Percentiles rank a stretch among this genome's conserved stretches.
Conservation (phyloP, 1,140 invertebrate species). For the Drosophila arawakana region DNA sequence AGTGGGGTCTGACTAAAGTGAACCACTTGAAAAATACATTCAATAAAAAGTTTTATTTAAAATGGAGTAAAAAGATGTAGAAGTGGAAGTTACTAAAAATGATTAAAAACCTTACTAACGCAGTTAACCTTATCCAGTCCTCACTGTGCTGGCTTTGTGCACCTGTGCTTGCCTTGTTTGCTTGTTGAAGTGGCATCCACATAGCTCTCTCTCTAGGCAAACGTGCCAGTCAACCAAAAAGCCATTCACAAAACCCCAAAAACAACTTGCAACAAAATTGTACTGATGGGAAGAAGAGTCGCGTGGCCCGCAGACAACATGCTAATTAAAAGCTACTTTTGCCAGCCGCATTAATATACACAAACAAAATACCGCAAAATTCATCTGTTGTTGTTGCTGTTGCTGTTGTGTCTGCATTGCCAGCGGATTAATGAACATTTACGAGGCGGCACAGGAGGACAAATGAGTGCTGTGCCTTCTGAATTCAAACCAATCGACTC, state of each 20-base stretch:
- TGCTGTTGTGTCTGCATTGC: conserved; percentile 45
- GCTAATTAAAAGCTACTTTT: conserved; percentile 81
- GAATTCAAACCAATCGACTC: conserved; percentile 36
- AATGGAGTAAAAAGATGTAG: too few relatives aligned
- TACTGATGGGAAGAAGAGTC: not conserved
- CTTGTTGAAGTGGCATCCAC: not conserved
- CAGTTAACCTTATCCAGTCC: too few relatives aligned
- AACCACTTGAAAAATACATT: too few relatives aligned
- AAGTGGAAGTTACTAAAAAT: too few relatives aligned
- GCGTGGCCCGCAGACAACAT: conserved; percentile 68
- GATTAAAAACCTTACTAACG: too few relatives aligned
- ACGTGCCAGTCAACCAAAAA: conserved; percentile 62
- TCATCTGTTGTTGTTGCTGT: conserved; percentile 44
- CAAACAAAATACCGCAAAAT: conserved; percentile 69
- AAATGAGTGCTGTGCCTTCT: not conserved
- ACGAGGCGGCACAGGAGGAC: conserved; percentile 30
- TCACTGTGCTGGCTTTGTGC: not conserved
- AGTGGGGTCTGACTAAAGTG: too few relatives aligned
- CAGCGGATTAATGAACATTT: conserved; percentile 62
- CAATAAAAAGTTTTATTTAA: too few relatives aligned
- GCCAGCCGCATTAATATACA: conserved; percentile 79
- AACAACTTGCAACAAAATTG: conserved; percentile 51
- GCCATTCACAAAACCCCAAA: conserved; percentile 63
- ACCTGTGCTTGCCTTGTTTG: not conserved
- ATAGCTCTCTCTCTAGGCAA: not conserved